These are phyloP conservation scores for Ancistrus triradiatus DNA, from an alignment of 2,113 vertebrate species.

Conservation along the genomic window DNA sequence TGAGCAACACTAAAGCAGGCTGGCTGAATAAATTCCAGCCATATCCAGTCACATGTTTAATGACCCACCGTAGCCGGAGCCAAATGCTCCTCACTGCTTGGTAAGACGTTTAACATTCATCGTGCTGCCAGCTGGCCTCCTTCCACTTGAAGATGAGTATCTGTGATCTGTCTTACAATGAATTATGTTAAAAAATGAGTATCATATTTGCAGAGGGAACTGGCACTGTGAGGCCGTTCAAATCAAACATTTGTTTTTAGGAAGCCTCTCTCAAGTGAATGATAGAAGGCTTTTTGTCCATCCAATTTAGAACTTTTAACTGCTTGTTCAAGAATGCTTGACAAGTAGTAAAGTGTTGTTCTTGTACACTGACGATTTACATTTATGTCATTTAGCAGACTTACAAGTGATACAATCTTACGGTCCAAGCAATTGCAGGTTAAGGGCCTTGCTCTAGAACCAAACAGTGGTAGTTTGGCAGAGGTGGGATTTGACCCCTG, in stretches of 20 bases:
- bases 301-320: too few relatives aligned
- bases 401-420: too few relatives aligned
- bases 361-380: too few relatives aligned
- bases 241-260: background rate
- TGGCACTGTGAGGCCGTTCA: background rate
- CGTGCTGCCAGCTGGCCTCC: conserved; percentile 23
- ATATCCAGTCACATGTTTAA: conserved; percentile 43
- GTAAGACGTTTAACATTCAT: conserved; percentile 27
- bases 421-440: too few relatives aligned
- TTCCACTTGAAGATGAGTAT: conserved; percentile 8
- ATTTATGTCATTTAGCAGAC: too few relatives aligned
- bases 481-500: too few relatives aligned
- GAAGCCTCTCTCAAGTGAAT: too few relatives aligned
- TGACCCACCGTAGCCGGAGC: conserved; percentile 34
- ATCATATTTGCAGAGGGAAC: background rate
- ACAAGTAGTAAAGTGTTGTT: too few relatives aligned
- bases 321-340: too few relatives aligned
- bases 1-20: conserved; percentile 31
- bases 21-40: conserved; percentile 37
- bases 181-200: conserved; percentile 3
- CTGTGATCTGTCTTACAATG: background rate
- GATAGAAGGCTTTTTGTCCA: too few relatives aligned
- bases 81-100: conserved; percentile 22
- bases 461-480: too few relatives aligned
- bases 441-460: too few relatives aligned